A percentile compares a stretch with the other conserved stretches of the same genome.
These are phyloP conservation scores for Syngnathus scovelli DNA, from an alignment of 2,113 vertebrate genomes.

Conservation along the genomic window DNA sequence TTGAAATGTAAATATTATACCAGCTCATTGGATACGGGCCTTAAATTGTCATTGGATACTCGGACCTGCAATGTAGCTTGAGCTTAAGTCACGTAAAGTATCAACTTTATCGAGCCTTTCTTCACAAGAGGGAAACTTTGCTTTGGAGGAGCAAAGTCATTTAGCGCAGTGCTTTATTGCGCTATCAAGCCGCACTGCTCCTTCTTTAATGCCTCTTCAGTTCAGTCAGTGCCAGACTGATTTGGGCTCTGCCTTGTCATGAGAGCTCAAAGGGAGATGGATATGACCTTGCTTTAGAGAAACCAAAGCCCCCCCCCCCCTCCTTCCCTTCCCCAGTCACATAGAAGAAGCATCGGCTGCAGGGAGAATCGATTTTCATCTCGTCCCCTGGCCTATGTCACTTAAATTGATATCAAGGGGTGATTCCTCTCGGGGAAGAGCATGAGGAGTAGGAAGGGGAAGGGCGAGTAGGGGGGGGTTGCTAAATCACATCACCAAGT, in stretches of 20 bases:
- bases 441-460: conserved; percentile 11
- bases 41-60: too few species aligned
- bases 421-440: conserved; percentile 49
- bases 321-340: conserved; percentile 37
- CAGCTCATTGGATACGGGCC: too few species aligned
- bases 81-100: background rate
- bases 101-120: background rate
- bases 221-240: conserved; percentile 37
- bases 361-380: conserved; percentile 70
- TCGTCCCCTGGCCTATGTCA: conserved; percentile 49
- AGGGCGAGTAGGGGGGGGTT: background rate
- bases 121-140: background rate
- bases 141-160: conserved; percentile 11
- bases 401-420: conserved; percentile 62
- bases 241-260: conserved; percentile 41
- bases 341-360: conserved; percentile 47
- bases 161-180: conserved; percentile 15
- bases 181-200: conserved; percentile 6
- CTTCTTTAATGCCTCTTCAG: conserved; percentile 31
- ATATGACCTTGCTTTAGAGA: conserved; percentile 48
- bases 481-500: conserved; percentile 46
- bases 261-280: conserved; percentile 56
- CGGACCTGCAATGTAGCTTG: background rate
- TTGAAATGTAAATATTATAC: too few species aligned
- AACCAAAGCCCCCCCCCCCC: conserved; percentile 39